A percentile compares a stretch with the other conserved stretches of the same genome.
phyloP scores from a whole-genome alignment of 2,113 vertebrate genomes.

The Gallinago undulata region DNA sequence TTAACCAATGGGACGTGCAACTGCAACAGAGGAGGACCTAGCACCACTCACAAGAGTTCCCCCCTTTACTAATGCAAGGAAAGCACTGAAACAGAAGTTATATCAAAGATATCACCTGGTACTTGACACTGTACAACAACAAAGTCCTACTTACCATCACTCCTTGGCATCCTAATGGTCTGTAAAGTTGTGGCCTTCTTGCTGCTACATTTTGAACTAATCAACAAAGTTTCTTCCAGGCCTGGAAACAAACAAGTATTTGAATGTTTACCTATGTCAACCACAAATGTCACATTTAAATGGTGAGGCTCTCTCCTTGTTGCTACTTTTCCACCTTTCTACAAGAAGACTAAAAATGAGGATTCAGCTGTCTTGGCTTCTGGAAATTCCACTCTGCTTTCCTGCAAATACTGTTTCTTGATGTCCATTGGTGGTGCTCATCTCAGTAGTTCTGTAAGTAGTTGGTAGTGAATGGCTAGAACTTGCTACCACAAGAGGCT shows the following conservation, averaged over 20 bases:
- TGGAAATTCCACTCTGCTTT: background rate
- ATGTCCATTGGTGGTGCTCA: background rate
- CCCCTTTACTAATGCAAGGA: background rate
- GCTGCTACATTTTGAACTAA: conserved; percentile 72
- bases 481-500: background rate
- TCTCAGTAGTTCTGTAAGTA: background rate
- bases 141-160: conserved; percentile 79
- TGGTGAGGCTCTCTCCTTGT: background rate
- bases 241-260: conserved; percentile 68
- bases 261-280: background rate
- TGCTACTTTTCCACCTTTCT: background rate
- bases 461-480: background rate
- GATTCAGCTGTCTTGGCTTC: background rate
- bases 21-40: background rate
- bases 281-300: background rate
- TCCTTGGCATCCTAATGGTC: conserved; percentile 82
- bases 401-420: background rate
- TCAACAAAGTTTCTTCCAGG: conserved; percentile 82
- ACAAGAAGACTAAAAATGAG: background rate
- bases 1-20: background rate
- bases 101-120: background rate
- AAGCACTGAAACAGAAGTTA: background rate
- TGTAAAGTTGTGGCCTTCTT: conserved; percentile 66
- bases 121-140: too few species aligned
- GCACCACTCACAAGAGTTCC: background rate